Base-by-base conservation (phyloP, 2,888 invertebrate genomes). In the Alviniconcha strummeri region DNA sequence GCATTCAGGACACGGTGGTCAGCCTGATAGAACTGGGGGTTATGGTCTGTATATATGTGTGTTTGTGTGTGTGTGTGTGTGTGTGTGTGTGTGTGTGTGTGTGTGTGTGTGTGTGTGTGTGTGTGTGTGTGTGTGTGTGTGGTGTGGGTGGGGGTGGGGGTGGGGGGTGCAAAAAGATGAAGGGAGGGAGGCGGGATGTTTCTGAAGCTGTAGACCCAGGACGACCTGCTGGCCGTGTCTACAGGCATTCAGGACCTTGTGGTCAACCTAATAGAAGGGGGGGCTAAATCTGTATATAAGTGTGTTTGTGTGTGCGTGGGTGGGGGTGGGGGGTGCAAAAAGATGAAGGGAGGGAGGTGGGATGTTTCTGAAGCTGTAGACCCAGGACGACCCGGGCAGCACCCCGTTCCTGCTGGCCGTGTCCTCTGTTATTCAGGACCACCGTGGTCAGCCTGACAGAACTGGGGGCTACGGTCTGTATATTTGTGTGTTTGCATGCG, bases 351-450 rank as follows among this genome's bases (percentile, higher is more conserved):
- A 36, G 36, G 36, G 36, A 3, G 36, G 36, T 3, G 36, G 36
- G 36, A 36, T 36, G 36, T 36, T 36, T 36, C 85, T 93, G 83
- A 93, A 93, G 84, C 85, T 92, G 76, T 90, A 92, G 85, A 93
- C 93, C 0, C 88, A 84, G 36, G 93, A 93, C 87, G 91, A 91
- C 19, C 87, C 90, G 5, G 5, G 89, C 64, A 90, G 91, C 64
- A 93, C 93, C 1, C 93, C 93, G 8, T 91, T 93, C 80, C 86
- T 93, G 72, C 89, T 93, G 83, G 92, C 93, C 1, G 91, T 93
- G 7, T 86, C 90, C 55, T 90, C 90, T 13, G 36, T 0, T 0
- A 36, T 36, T 36, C 36, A 36, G 36, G 36, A 36, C 36, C 36
- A 91, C 91, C 8, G 91, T 93, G n/a, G 85, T 88, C 9, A 90